phyloP scores from a whole-genome alignment of 64 coral and sea anemone genomes.

The Porites australiensis region DNA sequence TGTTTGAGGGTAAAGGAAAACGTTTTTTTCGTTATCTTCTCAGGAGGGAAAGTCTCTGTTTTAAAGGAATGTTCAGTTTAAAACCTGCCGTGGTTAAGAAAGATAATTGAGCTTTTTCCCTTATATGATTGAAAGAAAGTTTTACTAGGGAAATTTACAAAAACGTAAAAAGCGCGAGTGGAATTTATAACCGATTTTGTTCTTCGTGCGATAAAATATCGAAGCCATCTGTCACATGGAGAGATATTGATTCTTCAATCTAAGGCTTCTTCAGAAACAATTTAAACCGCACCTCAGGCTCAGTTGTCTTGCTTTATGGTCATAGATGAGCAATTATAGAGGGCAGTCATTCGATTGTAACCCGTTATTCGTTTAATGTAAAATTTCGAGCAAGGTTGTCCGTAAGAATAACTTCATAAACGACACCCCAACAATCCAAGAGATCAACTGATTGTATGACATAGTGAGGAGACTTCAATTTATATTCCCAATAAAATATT shows the following conservation, averaged over 20 bases:
- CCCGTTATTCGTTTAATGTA: not conserved
- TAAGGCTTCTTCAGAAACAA: not conserved
- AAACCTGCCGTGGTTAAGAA: not conserved
- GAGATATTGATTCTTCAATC: not conserved
- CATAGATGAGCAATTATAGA: not conserved
- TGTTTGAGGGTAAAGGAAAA: not conserved
- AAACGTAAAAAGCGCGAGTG: not conserved
- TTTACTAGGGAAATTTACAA: not conserved
- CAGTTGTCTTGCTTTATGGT: not conserved
- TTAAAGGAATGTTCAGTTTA: not conserved
- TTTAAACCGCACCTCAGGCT: not conserved
- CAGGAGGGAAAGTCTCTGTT: slow-evolving; percentile 25
- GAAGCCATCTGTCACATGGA: not conserved
- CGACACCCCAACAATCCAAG: no score
- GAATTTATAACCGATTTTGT: not conserved
- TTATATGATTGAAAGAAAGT: no score
- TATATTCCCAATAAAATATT: no score
- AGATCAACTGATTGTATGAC: no score
- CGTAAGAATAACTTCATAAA: no score
- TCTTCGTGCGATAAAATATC: not conserved
- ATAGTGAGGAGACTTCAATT: not conserved
- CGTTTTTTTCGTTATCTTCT: slow-evolving; percentile 1
- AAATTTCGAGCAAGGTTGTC: no score
- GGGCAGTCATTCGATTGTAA: not conserved
- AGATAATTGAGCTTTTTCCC: not conserved